Conservation (phyloP, 1,140 invertebrate genomes). For the Platyura marginata region DNA sequence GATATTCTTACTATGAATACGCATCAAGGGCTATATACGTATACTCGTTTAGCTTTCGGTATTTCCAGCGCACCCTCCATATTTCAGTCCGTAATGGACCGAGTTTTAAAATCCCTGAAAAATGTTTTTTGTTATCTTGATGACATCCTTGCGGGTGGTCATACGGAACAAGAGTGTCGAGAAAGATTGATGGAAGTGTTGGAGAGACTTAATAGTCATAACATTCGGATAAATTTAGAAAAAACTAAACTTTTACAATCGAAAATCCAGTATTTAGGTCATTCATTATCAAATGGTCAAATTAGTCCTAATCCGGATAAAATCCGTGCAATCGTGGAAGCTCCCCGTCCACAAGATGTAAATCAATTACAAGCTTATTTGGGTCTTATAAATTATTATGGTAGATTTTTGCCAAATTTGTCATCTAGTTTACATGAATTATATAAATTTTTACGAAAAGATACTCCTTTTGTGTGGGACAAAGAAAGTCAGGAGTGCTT, state of each 20-base stretch:
- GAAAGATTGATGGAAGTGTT: constrained; percentile 8
- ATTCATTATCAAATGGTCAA: constrained; percentile 15
- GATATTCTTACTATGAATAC: constrained; percentile 19
- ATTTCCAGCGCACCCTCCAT: constrained; percentile 14
- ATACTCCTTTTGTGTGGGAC: constrained; percentile 8
- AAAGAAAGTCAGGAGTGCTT: constrained; percentile 10
- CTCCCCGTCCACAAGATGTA: constrained; percentile 14
- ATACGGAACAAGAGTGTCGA: constrained; percentile 4
- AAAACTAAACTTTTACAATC: background rate
- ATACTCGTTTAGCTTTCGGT: constrained; percentile 17
- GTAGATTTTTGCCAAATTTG: constrained; percentile 10
- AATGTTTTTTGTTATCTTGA: constrained; percentile 1
- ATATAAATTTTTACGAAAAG: constrained; percentile 11
- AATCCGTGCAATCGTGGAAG: constrained; percentile 18
- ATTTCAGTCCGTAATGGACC: constrained; percentile 14
- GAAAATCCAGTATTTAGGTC: constrained; percentile 17
- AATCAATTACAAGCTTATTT: constrained; percentile 18
- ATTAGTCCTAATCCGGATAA: constrained; percentile 18
- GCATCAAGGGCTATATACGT: constrained; percentile 17
- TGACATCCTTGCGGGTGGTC: constrained; percentile 7
- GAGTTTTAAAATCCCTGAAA: constrained; percentile 6
- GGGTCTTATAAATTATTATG: constrained; percentile 16
- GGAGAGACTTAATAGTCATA: constrained; percentile 7
- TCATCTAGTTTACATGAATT: constrained; percentile 6
- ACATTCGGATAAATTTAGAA: constrained; percentile 7